Base-by-base conservation (phyloP, 2,113 vertebrate genomes). In the Chloebia gouldiae region DNA sequence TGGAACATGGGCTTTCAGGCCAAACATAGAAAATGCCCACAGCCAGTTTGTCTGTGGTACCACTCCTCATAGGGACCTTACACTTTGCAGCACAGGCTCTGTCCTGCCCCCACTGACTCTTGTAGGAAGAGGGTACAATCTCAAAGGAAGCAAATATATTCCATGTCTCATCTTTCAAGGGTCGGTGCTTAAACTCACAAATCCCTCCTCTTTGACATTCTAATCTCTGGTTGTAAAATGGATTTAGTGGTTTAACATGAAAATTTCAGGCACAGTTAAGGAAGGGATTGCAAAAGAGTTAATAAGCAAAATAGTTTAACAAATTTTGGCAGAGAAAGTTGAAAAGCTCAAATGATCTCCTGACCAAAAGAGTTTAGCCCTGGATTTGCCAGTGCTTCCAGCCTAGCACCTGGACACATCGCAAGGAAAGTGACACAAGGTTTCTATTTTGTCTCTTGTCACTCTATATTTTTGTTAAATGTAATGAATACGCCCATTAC, bases 181-280 rank as follows among this genome's bases (percentile, higher is more conserved):
- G 80, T 95, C 91, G 83, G 54, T 22, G 72, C 57, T 77, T 97
- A 94, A 93, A 95, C 82, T 94, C 93, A 95, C 89, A 97, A 96
- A 97, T 95, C 68, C 37, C 0, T 93, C 88, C 84, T 88, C 81
- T 66, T 56, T 96, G 95, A 95, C 72, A 71, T 79, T 94, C 91
- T 95, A 95, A 96, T 91, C 69, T 94, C 68, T 49, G 75, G 86
- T 63, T 96, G 94, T 86, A 94, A 97, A 88, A 79, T 78, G 90
- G 93, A 95, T 92, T 96, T 97, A 93, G 93, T 87, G 49, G 31
- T 90, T 97, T 96, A 85, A 59, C 95, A 54, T 95, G 90, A 90
- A 96, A 90, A 96, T 96, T 97, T 95, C 94, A 96, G 85, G 68
- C 92, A 33, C 47, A 87, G 57, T 94, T 92, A 97, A 97, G 76